Evolutionary conservation across 2,888 invertebrate genomes (phyloP).

Genomic region (Pimpla rufipes): DNA sequence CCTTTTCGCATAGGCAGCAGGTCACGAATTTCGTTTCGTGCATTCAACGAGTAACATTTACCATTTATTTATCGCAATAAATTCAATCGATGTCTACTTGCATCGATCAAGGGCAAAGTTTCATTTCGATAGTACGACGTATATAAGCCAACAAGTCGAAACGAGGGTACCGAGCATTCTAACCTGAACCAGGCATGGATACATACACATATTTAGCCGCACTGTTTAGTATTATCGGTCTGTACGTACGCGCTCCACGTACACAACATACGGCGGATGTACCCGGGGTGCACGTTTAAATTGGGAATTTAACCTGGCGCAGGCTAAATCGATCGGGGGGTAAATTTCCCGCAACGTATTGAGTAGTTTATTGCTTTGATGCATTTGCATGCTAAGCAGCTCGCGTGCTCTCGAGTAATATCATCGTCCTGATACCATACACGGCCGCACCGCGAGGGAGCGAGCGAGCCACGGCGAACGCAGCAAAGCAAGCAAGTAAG

Average conservation of each 20-base stretch:
- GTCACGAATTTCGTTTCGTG: too few species aligned
- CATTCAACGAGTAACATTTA: too few species aligned
- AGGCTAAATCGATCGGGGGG: constrained; percentile 82
- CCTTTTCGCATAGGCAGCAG: too few species aligned
- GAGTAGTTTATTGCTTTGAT: constrained; percentile 86
- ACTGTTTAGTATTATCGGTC: too few species aligned
- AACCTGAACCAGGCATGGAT: too few species aligned
- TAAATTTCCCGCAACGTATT: constrained; percentile 84
- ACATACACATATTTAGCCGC: too few species aligned
- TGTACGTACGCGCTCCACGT: neutral
- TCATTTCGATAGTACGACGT: too few species aligned
- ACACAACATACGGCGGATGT: constrained; percentile 53
- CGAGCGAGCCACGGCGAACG: constrained; percentile 66
- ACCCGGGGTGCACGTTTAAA: constrained; percentile 75
- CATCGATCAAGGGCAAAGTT: neutral
- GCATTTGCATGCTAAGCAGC: constrained; percentile 85
- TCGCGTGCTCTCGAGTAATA: constrained; percentile 85
- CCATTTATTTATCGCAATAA: too few species aligned
- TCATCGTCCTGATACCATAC: constrained; percentile 83
- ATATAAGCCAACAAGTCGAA: too few species aligned
- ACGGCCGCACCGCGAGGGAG: constrained; percentile 80
- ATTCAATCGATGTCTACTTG: neutral
- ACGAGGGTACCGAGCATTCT: too few species aligned
- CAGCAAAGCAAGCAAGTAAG: constrained; percentile 58
- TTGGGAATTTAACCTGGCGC: constrained; percentile 77